A percentile compares a stretch with the other conserved stretches of the same genome.
phyloP scores from a whole-genome alignment of 2,888 invertebrate species.

The Drosophila conformis region DNA sequence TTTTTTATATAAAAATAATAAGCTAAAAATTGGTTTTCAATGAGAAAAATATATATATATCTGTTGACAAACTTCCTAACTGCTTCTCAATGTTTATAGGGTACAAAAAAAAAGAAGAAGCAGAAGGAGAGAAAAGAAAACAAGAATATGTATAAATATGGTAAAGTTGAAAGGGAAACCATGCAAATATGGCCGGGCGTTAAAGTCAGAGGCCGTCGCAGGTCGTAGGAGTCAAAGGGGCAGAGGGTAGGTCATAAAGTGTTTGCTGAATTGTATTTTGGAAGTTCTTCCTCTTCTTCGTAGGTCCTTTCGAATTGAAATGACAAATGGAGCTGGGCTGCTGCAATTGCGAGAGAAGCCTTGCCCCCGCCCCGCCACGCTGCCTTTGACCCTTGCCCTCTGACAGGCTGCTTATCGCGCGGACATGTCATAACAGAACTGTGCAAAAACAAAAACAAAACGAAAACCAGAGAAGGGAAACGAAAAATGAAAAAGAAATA shows the following conservation, averaged over 20 bases:
- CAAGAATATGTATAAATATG: constrained; percentile 13
- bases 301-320: constrained; percentile 70
- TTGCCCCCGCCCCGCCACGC: background rate
- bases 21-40: background rate
- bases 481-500: constrained; percentile 11
- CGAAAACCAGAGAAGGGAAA: constrained; percentile 1
- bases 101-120: constrained; percentile 11
- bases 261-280: constrained; percentile 56
- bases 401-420: constrained; percentile 73
- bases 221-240: constrained; percentile 15
- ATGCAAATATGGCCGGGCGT: constrained; percentile 50
- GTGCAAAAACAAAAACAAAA: constrained; percentile 13
- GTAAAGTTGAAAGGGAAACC: constrained; percentile 24
- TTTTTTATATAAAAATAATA: background rate
- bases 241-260: constrained; percentile 41
- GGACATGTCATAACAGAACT: constrained; percentile 72
- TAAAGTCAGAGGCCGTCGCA: constrained; percentile 10
- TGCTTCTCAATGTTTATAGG: background rate
- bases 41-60: too few species aligned
- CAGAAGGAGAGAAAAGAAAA: constrained; percentile 24
- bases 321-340: constrained; percentile 69
- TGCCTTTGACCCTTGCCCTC: constrained; percentile 71
- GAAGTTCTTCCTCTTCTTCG: constrained; percentile 9
- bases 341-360: constrained; percentile 29
- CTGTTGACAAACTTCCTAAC: background rate